These are phyloP conservation scores for Streblospio benedicti DNA, from an alignment of 1,140 invertebrate genomes.

Conservation along the genomic window DNA sequence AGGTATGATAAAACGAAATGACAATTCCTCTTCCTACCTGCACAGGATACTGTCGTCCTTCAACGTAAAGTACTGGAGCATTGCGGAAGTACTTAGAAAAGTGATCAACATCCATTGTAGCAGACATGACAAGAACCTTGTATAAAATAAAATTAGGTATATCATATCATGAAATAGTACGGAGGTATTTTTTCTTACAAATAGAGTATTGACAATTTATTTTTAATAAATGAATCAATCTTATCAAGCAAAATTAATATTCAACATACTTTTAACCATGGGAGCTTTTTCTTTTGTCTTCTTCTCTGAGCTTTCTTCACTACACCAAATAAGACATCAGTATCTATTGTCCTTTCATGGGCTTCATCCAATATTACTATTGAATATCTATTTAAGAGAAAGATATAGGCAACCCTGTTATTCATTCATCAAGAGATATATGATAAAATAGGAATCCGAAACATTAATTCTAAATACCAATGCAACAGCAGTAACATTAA, in stretches of 20 bases:
- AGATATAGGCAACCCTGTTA: too few relatives aligned
- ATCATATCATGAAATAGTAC: too few relatives aligned
- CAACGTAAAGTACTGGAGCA: conserved; percentile 75
- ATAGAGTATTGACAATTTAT: not conserved
- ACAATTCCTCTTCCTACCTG: too few relatives aligned
- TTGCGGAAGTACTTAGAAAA: conserved; percentile 84
- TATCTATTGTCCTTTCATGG: conserved; percentile 91
- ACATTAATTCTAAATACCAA: too few relatives aligned
- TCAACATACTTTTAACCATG: not conserved
- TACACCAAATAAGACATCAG: conserved; percentile 82
- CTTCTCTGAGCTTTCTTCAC: conserved; percentile 55
- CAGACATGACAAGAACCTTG: conserved; percentile 49
- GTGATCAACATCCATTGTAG: conserved; percentile 63
- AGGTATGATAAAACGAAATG: too few relatives aligned
- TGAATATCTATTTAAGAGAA: conserved; percentile 66
- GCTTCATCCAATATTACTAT: conserved; percentile 92
- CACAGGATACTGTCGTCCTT: conserved; percentile 79
- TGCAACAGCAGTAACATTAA: too few relatives aligned
- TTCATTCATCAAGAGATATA: not conserved
- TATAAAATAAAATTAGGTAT: conserved; percentile 5
- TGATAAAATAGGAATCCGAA: not conserved
- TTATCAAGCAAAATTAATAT: too few relatives aligned
- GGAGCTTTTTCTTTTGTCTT: too few relatives aligned
- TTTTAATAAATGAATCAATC: conserved; percentile 1
- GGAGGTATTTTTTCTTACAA: conserved; percentile 1